These are phyloP conservation scores for Diadegma fenestrale DNA, from an alignment of 2,888 invertebrate species.

Conservation along the genomic window DNA sequence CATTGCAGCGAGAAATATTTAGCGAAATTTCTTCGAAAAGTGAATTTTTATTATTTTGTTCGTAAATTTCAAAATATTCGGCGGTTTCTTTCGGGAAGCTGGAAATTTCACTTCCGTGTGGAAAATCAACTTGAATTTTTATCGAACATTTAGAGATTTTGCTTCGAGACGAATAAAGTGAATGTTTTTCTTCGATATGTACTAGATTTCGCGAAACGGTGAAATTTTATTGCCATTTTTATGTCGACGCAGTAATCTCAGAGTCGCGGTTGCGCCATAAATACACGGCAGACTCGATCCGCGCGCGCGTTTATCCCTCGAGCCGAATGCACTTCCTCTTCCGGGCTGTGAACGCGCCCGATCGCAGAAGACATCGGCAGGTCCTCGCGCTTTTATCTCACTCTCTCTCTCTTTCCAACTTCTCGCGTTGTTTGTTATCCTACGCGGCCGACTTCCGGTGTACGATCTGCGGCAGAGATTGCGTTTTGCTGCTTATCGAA, in stretches of 20 bases:
- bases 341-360: slow-evolving; percentile 33
- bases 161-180: too few relatives aligned
- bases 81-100: too few relatives aligned
- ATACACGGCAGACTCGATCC: slow-evolving; percentile 9
- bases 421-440: not conserved
- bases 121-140: too few relatives aligned
- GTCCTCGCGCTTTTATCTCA: not conserved
- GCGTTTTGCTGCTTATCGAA: not conserved
- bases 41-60: too few relatives aligned
- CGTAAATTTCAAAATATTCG: too few relatives aligned
- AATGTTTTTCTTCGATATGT: not conserved
- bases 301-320: slow-evolving; percentile 16
- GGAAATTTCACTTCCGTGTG: too few relatives aligned
- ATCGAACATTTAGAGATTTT: too few relatives aligned
- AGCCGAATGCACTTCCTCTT: slow-evolving; percentile 38
- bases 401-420: not conserved
- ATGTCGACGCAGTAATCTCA: not conserved
- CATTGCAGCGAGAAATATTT: too few relatives aligned
- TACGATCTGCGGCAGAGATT: not conserved
- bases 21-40: too few relatives aligned
- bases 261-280: not conserved
- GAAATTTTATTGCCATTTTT: not conserved
- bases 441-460: not conserved
- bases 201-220: not conserved
- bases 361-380: slow-evolving; percentile 1